Evolutionary conservation across 2,888 invertebrate species (phyloP).

Genomic region (Drosophila anomalata): DNA sequence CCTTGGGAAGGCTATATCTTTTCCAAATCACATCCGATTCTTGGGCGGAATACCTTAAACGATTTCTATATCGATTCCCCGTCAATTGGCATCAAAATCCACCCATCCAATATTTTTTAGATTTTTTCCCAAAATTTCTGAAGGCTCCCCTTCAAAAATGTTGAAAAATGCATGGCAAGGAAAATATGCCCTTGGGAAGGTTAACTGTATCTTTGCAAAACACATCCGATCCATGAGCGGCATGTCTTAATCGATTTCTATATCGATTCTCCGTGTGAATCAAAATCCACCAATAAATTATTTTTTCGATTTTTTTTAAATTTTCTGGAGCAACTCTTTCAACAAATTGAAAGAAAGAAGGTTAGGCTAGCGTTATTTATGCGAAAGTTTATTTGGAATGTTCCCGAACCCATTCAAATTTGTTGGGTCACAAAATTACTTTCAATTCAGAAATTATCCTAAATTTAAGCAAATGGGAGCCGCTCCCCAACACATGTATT

Average conservation of each 20-base stretch:
- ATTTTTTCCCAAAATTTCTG: too few species aligned
- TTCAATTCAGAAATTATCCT: background rate
- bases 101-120: too few species aligned
- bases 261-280: too few species aligned
- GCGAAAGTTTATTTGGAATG: background rate
- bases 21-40: background rate
- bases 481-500: slow-evolving; percentile 27
- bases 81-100: too few species aligned
- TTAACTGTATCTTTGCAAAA: background rate
- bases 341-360: background rate
- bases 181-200: background rate
- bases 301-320: too few species aligned
- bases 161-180: too few species aligned
- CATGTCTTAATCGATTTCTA: background rate
- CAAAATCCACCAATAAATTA: too few species aligned
- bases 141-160: too few species aligned
- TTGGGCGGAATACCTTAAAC: background rate
- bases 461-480: slow-evolving; percentile 10
- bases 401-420: background rate
- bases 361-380: too few species aligned
- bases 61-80: background rate
- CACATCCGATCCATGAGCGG: background rate
- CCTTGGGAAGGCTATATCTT: background rate
- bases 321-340: too few species aligned
- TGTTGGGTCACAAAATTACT: background rate